These are phyloP conservation scores for Acronicta psi DNA, from an alignment of 2,888 invertebrate species.

Conservation along the genomic window DNA sequence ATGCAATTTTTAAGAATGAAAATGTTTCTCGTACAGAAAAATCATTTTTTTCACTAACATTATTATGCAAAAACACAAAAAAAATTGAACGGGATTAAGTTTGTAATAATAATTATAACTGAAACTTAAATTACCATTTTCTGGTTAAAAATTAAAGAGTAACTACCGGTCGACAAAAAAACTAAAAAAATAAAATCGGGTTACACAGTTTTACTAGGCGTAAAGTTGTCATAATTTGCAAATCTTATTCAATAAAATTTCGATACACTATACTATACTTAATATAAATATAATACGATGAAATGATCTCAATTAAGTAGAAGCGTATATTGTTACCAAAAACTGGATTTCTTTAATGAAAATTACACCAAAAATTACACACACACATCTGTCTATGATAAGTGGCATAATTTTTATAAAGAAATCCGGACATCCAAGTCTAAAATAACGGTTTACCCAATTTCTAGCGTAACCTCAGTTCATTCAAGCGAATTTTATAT, in stretches of 20 bases:
- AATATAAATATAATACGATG: constrained; percentile 87
- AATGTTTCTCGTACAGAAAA: constrained; percentile 72
- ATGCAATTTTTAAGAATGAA: constrained; percentile 87
- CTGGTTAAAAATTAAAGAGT: constrained; percentile 71
- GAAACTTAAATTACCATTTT: constrained; percentile 78
- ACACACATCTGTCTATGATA: constrained; percentile 14
- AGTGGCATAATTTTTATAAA: constrained; percentile 64
- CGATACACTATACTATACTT: constrained; percentile 85
- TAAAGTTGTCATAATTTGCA: constrained; percentile 86
- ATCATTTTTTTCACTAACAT: constrained; percentile 78
- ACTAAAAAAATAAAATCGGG: constrained; percentile 61
- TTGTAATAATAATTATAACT: constrained; percentile 67
- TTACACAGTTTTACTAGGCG: constrained; percentile 66
- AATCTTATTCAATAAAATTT: constrained; percentile 78
- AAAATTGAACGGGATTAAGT: constrained; percentile 57
- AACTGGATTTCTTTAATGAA: constrained; percentile 66
- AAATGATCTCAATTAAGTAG: constrained; percentile 85
- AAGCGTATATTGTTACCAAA: constrained; percentile 85
- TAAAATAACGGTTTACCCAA: constrained; percentile 72
- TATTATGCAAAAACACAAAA: constrained; percentile 84
- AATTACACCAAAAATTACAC: constrained; percentile 59
- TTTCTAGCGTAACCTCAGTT: constrained; percentile 75
- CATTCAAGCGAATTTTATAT: constrained; percentile 63
- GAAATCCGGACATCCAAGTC: constrained; percentile 65
- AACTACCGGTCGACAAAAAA: constrained; percentile 71